These are phyloP conservation scores for Misgurnus anguillicaudatus DNA, from an alignment of 2,113 vertebrate species.

Conservation along the genomic window DNA sequence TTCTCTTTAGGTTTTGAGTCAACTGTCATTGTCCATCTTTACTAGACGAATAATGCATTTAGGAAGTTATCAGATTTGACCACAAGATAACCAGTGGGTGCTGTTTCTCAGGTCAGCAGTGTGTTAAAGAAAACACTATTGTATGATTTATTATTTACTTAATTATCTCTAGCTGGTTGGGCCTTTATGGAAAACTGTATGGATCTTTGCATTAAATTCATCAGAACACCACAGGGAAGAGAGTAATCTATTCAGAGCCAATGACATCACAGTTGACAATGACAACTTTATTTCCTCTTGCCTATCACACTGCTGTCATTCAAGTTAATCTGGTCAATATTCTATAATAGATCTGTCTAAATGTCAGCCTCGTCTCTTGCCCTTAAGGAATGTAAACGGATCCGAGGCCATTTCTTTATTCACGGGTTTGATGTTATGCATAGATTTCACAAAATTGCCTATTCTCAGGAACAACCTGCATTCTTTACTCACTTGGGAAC, in stretches of 20 bases:
- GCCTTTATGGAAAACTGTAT: slow-evolving; percentile 46
- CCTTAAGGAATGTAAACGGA: slow-evolving; percentile 42
- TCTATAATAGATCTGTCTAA: slow-evolving; percentile 54
- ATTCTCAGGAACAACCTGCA: background rate
- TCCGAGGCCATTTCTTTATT: slow-evolving; percentile 35
- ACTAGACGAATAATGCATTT: too few relatives aligned
- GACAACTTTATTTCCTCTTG: slow-evolving; percentile 63
- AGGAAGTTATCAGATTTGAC: too few relatives aligned
- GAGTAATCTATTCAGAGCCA: slow-evolving; percentile 49
- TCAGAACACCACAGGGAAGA: slow-evolving; percentile 35
- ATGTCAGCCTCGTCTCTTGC: slow-evolving; percentile 31
- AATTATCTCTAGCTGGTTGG: too few relatives aligned
- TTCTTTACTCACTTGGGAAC: slow-evolving; percentile 28
- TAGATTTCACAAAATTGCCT: slow-evolving; percentile 37
- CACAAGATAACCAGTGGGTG: too few relatives aligned
- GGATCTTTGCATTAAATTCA: slow-evolving; percentile 56
- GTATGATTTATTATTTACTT: too few relatives aligned
- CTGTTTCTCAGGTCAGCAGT: too few relatives aligned
- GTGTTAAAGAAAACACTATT: background rate
- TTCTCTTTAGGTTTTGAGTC: background rate
- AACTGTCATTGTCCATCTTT: too few relatives aligned
- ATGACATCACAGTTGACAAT: slow-evolving; percentile 47
- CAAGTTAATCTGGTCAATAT: slow-evolving; percentile 58
- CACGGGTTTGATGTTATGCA: slow-evolving; percentile 39
- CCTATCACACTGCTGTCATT: slow-evolving; percentile 50